Conservation (phyloP, 2,888 invertebrate species). For the Meteorus colon region DNA sequence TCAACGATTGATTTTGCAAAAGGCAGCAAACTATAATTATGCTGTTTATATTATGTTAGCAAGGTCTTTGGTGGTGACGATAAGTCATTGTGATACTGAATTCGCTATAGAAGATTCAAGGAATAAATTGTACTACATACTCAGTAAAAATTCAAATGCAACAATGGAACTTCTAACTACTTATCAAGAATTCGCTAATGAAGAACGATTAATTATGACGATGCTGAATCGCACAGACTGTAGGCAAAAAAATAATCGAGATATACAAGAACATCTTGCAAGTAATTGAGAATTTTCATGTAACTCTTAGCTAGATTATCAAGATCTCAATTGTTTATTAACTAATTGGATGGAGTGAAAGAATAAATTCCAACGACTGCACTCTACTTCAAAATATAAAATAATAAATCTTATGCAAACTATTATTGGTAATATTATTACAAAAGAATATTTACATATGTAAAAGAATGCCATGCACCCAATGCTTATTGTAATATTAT, state of each 20-base stretch:
- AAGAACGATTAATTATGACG: neutral
- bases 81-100: neutral
- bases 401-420: no score
- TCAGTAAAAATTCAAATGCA: neutral
- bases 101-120: neutral
- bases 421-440: no score
- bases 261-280: neutral
- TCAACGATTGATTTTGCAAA: no score
- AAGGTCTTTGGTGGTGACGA: neutral
- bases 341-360: no score
- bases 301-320: no score
- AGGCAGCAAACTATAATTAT: neutral
- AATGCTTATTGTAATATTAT: constrained; percentile 9
- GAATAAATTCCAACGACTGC: no score
- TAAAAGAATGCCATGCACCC: no score
- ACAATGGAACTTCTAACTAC: neutral
- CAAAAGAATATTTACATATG: no score
- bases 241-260: neutral
- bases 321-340: no score
- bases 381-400: no score
- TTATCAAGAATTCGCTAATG: neutral
- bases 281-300: no score
- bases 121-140: neutral
- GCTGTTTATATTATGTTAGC: neutral
- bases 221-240: neutral